phyloP scores from a whole-genome alignment of 2,797 vertebrate genomes.

The Rhynchonycteris naso region DNA sequence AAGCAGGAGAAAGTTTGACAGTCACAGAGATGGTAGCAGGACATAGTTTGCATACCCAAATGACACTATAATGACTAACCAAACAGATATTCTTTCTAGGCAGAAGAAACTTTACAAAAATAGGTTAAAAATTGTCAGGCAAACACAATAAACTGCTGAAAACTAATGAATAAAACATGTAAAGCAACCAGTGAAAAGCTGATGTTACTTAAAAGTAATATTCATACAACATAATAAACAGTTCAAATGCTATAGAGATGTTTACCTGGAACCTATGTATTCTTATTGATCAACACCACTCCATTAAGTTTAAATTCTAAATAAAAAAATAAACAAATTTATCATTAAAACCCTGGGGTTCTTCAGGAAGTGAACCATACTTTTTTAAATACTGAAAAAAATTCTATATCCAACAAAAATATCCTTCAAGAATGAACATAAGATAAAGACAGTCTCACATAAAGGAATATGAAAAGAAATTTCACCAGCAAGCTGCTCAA shows the following conservation, averaged over 20 bases:
- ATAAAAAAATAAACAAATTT: neutral
- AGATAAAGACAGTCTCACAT: constrained; percentile 13
- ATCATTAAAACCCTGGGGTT: neutral
- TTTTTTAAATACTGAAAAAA: neutral
- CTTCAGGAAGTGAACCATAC: neutral
- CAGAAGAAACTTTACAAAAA: neutral
- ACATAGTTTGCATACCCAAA: neutral
- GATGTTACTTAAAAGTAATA: neutral
- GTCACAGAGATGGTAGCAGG: neutral
- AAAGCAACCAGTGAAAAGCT: neutral
- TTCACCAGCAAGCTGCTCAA: neutral
- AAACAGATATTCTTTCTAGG: neutral
- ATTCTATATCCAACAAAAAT: neutral
- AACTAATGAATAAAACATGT: neutral
- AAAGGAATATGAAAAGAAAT: neutral
- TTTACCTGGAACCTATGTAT: too few relatives aligned
- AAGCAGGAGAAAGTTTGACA: neutral
- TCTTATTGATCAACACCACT: too few relatives aligned
- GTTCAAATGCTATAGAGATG: too few relatives aligned
- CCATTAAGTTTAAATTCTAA: too few relatives aligned
- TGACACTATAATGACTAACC: neutral
- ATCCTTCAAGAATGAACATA: neutral
- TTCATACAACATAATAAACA: too few relatives aligned
- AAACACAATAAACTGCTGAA: neutral
- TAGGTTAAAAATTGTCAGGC: constrained; percentile 1